Conservation (phyloP, 1,140 invertebrate genomes). For the Macrobrachium rosenbergii region DNA sequence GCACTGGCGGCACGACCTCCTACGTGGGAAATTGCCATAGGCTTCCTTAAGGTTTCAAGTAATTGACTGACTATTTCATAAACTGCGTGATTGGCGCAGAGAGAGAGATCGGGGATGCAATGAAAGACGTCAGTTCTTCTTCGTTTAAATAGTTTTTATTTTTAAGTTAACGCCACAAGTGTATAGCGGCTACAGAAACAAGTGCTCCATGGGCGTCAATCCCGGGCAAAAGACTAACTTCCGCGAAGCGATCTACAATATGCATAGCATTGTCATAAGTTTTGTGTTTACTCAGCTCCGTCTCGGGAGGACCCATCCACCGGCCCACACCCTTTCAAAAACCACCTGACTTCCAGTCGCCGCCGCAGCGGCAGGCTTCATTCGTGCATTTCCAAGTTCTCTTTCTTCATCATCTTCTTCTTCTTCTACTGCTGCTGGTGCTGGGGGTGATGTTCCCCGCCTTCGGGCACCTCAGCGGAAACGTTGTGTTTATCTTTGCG, state of each 20-base stretch:
- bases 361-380: too few relatives aligned
- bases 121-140: too few relatives aligned
- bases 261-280: constrained; percentile 2
- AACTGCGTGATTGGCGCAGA: not conserved
- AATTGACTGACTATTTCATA: not conserved
- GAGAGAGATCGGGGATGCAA: too few relatives aligned
- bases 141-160: too few relatives aligned
- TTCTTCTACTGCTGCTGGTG: too few relatives aligned
- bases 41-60: not conserved
- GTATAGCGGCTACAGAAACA: constrained; percentile 3
- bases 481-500: constrained; percentile 51
- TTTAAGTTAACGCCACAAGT: too few relatives aligned
- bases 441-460: constrained; percentile 30
- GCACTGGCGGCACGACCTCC: too few relatives aligned
- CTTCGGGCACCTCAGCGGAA: constrained; percentile 26
- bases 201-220: not conserved
- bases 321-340: not conserved
- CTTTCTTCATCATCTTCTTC: too few relatives aligned
- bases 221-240: not conserved
- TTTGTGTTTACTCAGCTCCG: constrained; percentile 2
- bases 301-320: not conserved
- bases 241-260: constrained; percentile 43
- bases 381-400: too few relatives aligned
- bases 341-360: too few relatives aligned
- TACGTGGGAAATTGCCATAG: too few relatives aligned